Conservation (phyloP, 2,888 invertebrate genomes). For the Drosophila anomalata region DNA sequence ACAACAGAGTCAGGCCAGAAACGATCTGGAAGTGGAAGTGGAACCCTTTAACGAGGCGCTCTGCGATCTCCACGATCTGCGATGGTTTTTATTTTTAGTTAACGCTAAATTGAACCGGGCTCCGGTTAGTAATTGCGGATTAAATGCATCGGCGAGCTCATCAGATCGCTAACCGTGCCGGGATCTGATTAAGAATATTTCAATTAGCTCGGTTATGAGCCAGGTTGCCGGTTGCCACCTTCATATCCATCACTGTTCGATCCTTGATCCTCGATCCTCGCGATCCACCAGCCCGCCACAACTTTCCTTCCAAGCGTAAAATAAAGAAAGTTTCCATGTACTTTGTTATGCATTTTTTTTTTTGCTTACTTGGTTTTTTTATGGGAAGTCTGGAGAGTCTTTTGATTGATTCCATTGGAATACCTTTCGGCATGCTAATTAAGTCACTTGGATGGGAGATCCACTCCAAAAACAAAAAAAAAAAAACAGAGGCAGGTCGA, state of each 20-base stretch:
- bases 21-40: too few relatives aligned
- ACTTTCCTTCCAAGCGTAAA: constrained; percentile 57
- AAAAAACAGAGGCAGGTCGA: neutral
- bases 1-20: constrained; percentile 26
- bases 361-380: neutral
- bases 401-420: constrained; percentile 64
- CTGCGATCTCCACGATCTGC: constrained; percentile 19
- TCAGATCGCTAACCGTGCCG: constrained; percentile 37
- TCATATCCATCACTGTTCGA: constrained; percentile 21
- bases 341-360: constrained; percentile 17
- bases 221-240: constrained; percentile 38
- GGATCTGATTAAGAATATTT: constrained; percentile 79
- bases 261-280: neutral
- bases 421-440: constrained; percentile 71
- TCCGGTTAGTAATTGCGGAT: constrained; percentile 68
- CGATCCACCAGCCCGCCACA: neutral
- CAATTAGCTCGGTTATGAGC: constrained; percentile 63
- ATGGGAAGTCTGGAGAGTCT: neutral
- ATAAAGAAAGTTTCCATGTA: constrained; percentile 55
- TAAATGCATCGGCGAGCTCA: constrained; percentile 61
- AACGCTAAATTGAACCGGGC: constrained; percentile 70
- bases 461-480: neutral
- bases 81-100: constrained; percentile 64
- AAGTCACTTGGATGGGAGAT: constrained; percentile 65
- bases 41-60: constrained; percentile 35